A percentile compares a stretch with the other conserved stretches of the same genome.
Conservation (phyloP, 92 coral and sea anemone species). For the Scolanthus callimorphus region DNA sequence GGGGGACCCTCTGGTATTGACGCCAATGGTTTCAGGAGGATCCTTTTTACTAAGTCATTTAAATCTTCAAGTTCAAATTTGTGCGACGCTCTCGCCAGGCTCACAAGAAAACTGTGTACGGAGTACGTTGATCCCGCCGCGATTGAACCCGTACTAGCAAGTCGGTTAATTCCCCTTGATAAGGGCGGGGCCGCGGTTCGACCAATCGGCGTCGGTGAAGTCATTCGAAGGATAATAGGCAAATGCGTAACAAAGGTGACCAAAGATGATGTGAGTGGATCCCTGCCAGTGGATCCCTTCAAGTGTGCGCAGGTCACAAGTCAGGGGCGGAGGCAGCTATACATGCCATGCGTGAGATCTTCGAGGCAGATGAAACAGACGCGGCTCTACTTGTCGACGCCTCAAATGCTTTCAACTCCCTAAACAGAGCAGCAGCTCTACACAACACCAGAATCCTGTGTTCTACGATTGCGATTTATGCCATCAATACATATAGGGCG, state of each 20-base stretch:
- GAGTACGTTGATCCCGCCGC: conserved; percentile 6
- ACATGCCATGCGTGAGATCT: too few species aligned
- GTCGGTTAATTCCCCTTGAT: conserved; percentile 7
- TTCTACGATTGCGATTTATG: conserved; percentile 25
- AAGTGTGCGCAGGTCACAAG: conserved; percentile 4
- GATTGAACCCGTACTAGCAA: conserved; percentile 11
- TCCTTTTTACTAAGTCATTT: conserved; percentile 12
- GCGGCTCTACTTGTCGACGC: too few species aligned
- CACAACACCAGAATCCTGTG: conserved; percentile 11
- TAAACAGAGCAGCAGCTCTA: too few species aligned
- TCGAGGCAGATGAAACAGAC: too few species aligned
- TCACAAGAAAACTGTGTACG: conserved; percentile 2
- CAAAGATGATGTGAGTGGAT: not conserved
- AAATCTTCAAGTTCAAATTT: not conserved
- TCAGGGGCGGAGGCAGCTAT: too few species aligned
- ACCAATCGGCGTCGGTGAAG: conserved; percentile 25
- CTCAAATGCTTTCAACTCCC: too few species aligned
- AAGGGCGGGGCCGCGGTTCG: conserved; percentile 25
- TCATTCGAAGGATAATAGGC: conserved; percentile 10
- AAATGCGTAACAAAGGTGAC: conserved; percentile 9
- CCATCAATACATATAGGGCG: conserved; percentile 34
- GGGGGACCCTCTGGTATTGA: too few species aligned
- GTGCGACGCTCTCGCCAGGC: conserved; percentile 5
- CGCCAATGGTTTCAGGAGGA: too few species aligned
- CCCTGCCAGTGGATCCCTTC: too few species aligned